A percentile compares a stretch with the other conserved stretches of the same genome.
Evolutionary conservation across 2,888 invertebrate genomes (phyloP).

Genomic region (Ophion ellenae): DNA sequence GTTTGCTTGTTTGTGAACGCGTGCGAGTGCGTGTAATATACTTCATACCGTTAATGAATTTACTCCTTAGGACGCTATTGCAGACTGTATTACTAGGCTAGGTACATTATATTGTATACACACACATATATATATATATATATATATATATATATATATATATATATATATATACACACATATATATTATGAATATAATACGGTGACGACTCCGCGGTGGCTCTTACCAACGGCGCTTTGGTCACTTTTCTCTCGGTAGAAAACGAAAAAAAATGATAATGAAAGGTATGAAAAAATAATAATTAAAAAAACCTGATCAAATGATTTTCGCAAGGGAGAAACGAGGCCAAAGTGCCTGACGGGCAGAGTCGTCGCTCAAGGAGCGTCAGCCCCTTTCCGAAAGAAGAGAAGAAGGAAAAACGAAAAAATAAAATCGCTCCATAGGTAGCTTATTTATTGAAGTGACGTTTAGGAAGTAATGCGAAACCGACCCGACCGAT

Average conservation of each 20-base stretch:
- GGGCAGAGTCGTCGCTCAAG: conserved; percentile 75
- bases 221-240: conserved; percentile 38
- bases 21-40: conserved; percentile 82
- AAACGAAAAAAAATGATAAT: not conserved
- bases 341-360: conserved; percentile 60
- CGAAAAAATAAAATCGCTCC: conserved; percentile 76
- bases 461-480: conserved; percentile 79
- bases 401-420: conserved; percentile 44
- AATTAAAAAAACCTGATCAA: conserved; percentile 8
- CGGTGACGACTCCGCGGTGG: conserved; percentile 76
- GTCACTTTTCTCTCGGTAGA: conserved; percentile 8
- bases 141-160: conserved; percentile 59
- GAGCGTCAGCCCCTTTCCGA: conserved; percentile 75
- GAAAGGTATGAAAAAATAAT: not conserved
- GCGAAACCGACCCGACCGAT: conserved; percentile 69
- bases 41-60: conserved; percentile 77
- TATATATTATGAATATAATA: conserved; percentile 67
- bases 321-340: conserved; percentile 17
- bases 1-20: conserved; percentile 70
- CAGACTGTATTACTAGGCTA: conserved; percentile 83
- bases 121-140: conserved; percentile 47
- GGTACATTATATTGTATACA: conserved; percentile 59
- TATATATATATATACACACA: conserved; percentile 63
- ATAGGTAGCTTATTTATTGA: conserved; percentile 83
- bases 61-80: conserved; percentile 78